Conservation (phyloP, 2,113 vertebrate species). For the Eretmochelys imbricata region DNA sequence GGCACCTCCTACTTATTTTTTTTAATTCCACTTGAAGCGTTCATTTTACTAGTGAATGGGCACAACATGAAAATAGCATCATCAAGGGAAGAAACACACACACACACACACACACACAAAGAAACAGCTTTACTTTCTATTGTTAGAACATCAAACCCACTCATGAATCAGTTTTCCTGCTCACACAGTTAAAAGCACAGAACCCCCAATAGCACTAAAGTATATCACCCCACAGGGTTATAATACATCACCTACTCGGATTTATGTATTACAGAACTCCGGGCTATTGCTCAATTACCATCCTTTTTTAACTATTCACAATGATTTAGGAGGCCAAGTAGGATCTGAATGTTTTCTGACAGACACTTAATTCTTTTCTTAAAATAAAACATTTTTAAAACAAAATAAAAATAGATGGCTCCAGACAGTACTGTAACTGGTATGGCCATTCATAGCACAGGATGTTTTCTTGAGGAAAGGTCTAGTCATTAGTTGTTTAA, state of each 20-base stretch:
- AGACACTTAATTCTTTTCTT: neutral
- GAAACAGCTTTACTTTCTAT: conserved; percentile 30
- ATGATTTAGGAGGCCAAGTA: neutral
- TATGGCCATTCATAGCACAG: neutral
- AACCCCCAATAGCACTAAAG: neutral
- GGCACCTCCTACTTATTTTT: neutral
- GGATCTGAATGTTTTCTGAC: neutral
- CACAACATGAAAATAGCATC: conserved; percentile 24
- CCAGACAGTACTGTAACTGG: neutral
- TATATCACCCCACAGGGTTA: neutral
- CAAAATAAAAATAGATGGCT: neutral
- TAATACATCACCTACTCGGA: neutral
- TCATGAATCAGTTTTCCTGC: conserved; percentile 25
- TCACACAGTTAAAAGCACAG: conserved; percentile 4
- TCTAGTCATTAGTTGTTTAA: neutral
- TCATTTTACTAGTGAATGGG: neutral
- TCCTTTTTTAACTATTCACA: neutral
- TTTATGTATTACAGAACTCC: neutral
- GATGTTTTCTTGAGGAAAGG: neutral
- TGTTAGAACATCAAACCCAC: conserved; percentile 60
- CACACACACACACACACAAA: neutral
- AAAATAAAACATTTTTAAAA: neutral
- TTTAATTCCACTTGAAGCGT: conserved; percentile 1
- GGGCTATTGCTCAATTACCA: neutral
- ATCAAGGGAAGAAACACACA: conserved; percentile 1